Conservation (phyloP, 2,797 vertebrate species). For the Threskiornis aethiopicus region DNA sequence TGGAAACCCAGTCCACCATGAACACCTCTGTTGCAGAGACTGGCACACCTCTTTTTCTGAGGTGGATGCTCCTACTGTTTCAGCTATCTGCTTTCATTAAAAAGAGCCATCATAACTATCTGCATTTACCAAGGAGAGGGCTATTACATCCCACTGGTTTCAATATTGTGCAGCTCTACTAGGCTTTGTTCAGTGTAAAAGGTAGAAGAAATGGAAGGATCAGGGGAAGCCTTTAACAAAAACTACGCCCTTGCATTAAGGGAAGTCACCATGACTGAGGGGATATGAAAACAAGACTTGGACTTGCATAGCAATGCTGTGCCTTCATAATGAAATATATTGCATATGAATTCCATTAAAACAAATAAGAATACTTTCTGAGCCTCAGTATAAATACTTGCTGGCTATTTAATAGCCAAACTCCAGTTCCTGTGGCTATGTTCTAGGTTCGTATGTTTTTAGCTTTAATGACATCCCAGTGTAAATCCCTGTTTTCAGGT, state of each 20-base stretch:
- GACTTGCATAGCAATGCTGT: neutral
- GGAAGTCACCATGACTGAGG: neutral
- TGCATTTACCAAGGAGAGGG: neutral
- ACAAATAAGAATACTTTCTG: neutral
- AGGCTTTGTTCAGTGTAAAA: neutral
- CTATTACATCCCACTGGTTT: neutral
- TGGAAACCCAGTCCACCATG: neutral
- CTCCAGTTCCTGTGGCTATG: neutral
- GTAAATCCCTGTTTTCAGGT: neutral
- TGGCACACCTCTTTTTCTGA: neutral
- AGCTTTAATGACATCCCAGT: neutral
- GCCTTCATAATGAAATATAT: neutral
- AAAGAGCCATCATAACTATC: neutral
- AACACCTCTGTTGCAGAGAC: neutral
- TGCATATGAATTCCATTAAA: neutral
- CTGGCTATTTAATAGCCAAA: neutral
- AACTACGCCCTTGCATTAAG: neutral
- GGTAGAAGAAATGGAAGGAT: neutral
- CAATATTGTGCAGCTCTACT: neutral
- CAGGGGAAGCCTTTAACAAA: neutral
- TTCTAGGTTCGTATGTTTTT: neutral
- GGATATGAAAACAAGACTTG: neutral
- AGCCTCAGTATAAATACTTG: neutral
- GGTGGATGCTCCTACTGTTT: neutral
- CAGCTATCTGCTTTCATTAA: neutral